Conservation (phyloP, 2,113 vertebrate genomes). For the Cheilinus undulatus region DNA sequence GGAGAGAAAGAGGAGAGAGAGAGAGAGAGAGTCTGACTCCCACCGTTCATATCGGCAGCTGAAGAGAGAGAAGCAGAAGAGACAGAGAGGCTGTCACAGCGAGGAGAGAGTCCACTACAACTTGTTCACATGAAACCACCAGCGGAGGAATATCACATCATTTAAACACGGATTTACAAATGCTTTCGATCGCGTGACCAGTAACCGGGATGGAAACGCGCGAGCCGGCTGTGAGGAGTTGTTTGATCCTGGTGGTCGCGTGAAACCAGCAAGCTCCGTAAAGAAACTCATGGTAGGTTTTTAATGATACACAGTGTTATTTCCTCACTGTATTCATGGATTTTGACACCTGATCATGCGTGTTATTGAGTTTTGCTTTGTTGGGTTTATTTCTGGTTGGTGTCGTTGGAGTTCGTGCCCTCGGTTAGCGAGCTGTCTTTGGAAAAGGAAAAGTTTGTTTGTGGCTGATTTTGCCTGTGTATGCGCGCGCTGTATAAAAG, state of each 20-base stretch:
- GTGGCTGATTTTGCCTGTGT: conserved; percentile 37
- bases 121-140: conserved; percentile 46
- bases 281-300: conserved; percentile 67
- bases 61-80: conserved; percentile 18
- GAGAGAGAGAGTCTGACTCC: conserved; percentile 48
- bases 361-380: not conserved
- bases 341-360: not conserved
- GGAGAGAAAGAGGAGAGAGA: conserved; percentile 30
- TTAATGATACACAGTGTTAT: not conserved
- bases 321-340: not conserved
- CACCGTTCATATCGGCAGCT: conserved; percentile 43
- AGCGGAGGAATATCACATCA: not conserved
- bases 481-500: conserved; percentile 30
- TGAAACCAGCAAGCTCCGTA: conserved; percentile 45
- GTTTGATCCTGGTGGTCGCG: conserved; percentile 45
- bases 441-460: conserved; percentile 68
- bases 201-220: conserved; percentile 50
- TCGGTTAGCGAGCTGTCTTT: conserved; percentile 2
- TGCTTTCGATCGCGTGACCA: conserved; percentile 23
- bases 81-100: conserved; percentile 50
- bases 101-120: conserved; percentile 31
- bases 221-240: conserved; percentile 44
- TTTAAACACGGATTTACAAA: conserved; percentile 39
- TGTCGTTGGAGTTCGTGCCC: conserved; percentile 43
- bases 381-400: not conserved